phyloP scores from a whole-genome alignment of 1,140 invertebrate genomes.

The Zaprionus kolodkinae region DNA sequence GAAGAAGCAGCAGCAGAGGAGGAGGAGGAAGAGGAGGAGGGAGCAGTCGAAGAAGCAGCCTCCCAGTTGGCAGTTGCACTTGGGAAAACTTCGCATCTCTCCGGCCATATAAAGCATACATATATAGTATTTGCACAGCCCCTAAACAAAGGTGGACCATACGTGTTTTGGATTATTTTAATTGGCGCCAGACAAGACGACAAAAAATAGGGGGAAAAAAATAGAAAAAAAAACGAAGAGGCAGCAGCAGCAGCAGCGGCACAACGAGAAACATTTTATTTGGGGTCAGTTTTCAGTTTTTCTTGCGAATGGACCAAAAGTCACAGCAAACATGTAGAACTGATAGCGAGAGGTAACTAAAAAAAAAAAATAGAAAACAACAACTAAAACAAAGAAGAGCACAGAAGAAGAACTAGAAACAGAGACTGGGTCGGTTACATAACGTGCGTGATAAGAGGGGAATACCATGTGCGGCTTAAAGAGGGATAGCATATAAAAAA shows the following conservation, averaged over 20 bases:
- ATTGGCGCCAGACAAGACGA: slow-evolving; percentile 40
- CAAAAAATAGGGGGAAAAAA: neutral
- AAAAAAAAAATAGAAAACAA: neutral
- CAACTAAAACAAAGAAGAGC: neutral
- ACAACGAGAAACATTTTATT: slow-evolving; percentile 6
- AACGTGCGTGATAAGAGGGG: neutral
- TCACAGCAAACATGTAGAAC: slow-evolving; percentile 36
- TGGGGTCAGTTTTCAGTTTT: slow-evolving; percentile 13
- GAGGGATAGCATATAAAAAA: neutral
- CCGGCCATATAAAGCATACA: slow-evolving; percentile 45
- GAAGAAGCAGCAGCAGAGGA: slow-evolving; percentile 9
- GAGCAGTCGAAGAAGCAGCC: neutral
- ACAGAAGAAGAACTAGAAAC: no score
- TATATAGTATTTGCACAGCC: slow-evolving; percentile 31
- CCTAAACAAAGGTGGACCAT: slow-evolving; percentile 46
- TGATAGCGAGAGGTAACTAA: slow-evolving; percentile 19
- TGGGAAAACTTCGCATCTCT: slow-evolving; percentile 38
- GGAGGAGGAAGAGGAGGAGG: slow-evolving; percentile 5
- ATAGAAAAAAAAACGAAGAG: neutral
- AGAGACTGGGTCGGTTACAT: neutral
- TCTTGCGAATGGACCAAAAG: slow-evolving; percentile 23
- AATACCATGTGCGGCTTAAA: no score
- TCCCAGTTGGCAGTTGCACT: slow-evolving; percentile 48
- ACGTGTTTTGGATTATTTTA: slow-evolving; percentile 78
- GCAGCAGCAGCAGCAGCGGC: neutral